These are phyloP conservation scores for Hydroisotoma schaefferi DNA, from an alignment of 2,888 invertebrate species.

Conservation along the genomic window DNA sequence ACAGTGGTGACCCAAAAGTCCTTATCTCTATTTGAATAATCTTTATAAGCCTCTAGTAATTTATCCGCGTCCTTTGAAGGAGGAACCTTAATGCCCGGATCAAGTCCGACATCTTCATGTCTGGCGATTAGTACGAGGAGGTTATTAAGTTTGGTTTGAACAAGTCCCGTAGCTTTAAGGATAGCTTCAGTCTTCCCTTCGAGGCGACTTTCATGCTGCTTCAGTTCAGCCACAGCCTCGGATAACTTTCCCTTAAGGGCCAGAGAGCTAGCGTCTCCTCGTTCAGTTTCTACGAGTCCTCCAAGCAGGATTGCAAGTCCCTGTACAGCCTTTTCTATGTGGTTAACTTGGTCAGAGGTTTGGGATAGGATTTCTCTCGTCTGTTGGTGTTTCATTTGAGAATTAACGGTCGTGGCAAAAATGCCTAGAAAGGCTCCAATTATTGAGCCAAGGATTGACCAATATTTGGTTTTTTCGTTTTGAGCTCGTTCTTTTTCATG, in stretches of 20 bases:
- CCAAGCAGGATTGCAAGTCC: background rate
- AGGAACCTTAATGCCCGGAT: background rate
- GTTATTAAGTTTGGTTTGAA: background rate
- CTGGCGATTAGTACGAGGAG: background rate
- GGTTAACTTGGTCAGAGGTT: constrained; percentile 23
- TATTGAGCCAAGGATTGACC: constrained; percentile 71
- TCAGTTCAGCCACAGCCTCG: background rate
- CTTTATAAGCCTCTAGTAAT: background rate
- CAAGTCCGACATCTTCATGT: background rate
- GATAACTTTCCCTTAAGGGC: background rate
- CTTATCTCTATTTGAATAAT: background rate
- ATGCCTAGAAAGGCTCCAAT: constrained; percentile 63
- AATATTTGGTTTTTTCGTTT: constrained; percentile 78
- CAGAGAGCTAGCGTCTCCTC: too few species aligned
- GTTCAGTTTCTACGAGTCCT: background rate
- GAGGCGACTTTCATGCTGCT: background rate
- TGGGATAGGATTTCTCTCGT: constrained; percentile 17
- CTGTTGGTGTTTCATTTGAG: constrained; percentile 64
- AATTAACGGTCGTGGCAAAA: constrained; percentile 64
- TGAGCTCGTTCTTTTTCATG: constrained; percentile 79
- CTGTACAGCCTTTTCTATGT: constrained; percentile 22
- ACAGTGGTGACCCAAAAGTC: background rate
- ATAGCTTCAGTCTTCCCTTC: background rate
- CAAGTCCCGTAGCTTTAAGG: background rate
- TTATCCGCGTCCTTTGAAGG: background rate